Evolutionary conservation across 2,797 vertebrate genomes (phyloP).

Genomic region (Clarias pachynema): DNA sequence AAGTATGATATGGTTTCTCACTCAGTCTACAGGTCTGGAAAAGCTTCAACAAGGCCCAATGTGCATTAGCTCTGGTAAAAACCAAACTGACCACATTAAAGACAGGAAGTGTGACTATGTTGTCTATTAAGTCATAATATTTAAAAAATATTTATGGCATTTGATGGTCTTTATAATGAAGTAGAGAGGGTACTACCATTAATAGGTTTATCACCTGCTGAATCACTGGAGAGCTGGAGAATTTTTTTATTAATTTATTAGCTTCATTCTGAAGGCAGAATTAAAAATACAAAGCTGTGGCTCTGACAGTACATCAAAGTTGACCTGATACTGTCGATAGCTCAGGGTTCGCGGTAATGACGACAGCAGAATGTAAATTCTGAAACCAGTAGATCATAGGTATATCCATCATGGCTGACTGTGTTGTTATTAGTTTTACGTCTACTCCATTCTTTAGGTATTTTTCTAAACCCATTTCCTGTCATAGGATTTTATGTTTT

Average conservation of each 20-base stretch:
- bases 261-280: conserved; percentile 3
- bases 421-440: neutral
- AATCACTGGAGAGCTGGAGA: neutral
- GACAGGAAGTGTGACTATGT: conserved; percentile 43
- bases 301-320: conserved; percentile 12
- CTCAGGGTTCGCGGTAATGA: neutral
- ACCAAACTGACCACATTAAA: conserved; percentile 39
- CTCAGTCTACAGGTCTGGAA: neutral
- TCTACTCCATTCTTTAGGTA: neutral
- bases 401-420: conserved; percentile 15
- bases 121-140: conserved; percentile 48
- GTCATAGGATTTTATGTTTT: conserved; percentile 24
- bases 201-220: conserved; percentile 32
- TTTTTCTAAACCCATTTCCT: conserved; percentile 27
- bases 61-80: conserved; percentile 17
- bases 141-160: conserved; percentile 41
- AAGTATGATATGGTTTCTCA: neutral
- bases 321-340: conserved; percentile 11
- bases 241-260: neutral
- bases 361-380: neutral
- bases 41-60: neutral
- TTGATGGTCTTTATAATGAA: conserved; percentile 46
- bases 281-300: conserved; percentile 13
- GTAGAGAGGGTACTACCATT: neutral
- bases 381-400: conserved; percentile 7